Evolutionary conservation across 2,888 invertebrate species (phyloP).

Genomic region (Xiphydria camelus): DNA sequence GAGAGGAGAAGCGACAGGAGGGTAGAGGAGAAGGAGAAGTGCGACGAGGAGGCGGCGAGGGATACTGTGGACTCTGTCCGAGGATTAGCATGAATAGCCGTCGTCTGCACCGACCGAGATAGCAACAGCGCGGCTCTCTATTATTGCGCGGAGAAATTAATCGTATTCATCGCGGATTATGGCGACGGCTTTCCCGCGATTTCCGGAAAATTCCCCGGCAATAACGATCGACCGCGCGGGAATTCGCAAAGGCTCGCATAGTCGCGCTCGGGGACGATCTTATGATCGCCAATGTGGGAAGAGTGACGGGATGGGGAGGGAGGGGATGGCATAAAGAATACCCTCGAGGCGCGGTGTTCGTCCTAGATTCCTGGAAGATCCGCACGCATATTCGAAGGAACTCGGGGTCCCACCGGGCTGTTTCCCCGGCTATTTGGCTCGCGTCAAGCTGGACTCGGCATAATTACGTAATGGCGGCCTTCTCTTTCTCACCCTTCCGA

Average conservation of each 20-base stretch:
- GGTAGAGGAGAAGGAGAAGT: conserved; percentile 1
- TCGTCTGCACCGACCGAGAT: conserved; percentile 45
- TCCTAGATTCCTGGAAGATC: too few species aligned
- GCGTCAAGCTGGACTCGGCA: conserved; percentile 36
- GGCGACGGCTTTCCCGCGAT: conserved; percentile 36
- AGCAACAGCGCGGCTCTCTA: conserved; percentile 36
- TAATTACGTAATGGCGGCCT: conserved; percentile 42
- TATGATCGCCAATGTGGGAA: too few species aligned
- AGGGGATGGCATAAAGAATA: too few species aligned
- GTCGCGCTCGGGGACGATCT: too few species aligned
- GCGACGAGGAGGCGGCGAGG: conserved; percentile 4
- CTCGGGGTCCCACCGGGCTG: conserved; percentile 21
- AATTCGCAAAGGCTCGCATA: too few species aligned
- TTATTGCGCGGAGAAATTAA: conserved; percentile 50
- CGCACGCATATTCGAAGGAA: too few species aligned
- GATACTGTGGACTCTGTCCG: conserved; percentile 16
- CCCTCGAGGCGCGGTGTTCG: too few species aligned
- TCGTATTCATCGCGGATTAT: conserved; percentile 47
- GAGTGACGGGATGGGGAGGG: too few species aligned
- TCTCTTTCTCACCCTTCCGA: conserved; percentile 17
- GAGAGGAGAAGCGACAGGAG: conserved; percentile 18
- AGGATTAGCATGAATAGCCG: conserved; percentile 51
- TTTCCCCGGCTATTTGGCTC: conserved; percentile 34
- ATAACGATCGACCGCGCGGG: background rate
- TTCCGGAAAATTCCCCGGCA: background rate